Conservation (phyloP, 2,797 vertebrate species). For the Clarias laeviceps region DNA sequence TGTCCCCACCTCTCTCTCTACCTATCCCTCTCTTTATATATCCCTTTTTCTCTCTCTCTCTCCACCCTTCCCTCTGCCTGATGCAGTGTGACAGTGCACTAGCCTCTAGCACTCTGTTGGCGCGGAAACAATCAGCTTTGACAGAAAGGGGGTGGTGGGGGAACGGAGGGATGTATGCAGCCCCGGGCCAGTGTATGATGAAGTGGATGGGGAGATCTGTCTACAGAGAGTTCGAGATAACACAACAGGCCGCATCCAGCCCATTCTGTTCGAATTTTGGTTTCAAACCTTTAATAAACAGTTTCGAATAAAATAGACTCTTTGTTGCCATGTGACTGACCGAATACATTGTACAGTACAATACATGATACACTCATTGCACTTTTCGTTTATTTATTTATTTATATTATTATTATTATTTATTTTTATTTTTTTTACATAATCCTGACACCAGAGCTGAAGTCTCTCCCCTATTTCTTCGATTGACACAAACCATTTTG, state of each 20-base stretch:
- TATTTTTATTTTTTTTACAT: not conserved
- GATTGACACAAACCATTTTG: not conserved
- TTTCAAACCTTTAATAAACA: slow-evolving; percentile 10
- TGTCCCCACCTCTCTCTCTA: slow-evolving; percentile 42
- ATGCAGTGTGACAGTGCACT: slow-evolving; percentile 79
- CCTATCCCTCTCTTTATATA: slow-evolving; percentile 61
- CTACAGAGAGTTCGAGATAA: slow-evolving; percentile 62
- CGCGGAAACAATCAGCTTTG: slow-evolving; percentile 81
- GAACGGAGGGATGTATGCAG: slow-evolving; percentile 57
- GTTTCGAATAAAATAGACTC: slow-evolving; percentile 10
- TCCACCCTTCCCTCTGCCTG: slow-evolving; percentile 65
- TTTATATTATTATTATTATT: no score
- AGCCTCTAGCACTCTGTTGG: slow-evolving; percentile 77
- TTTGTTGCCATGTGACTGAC: slow-evolving; percentile 24
- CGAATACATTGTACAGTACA: no score
- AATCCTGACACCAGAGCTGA: not conserved
- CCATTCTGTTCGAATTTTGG: slow-evolving; percentile 16
- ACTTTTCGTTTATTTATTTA: not conserved
- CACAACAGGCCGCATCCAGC: slow-evolving; percentile 27
- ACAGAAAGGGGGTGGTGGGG: slow-evolving; percentile 75
- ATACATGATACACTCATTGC: not conserved
- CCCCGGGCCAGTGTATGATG: slow-evolving; percentile 73
- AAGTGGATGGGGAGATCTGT: slow-evolving; percentile 75
- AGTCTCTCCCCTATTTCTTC: not conserved
- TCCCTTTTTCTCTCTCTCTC: slow-evolving; percentile 1